Conservation (phyloP, 2,888 invertebrate species). For the Lysandra coridon region DNA sequence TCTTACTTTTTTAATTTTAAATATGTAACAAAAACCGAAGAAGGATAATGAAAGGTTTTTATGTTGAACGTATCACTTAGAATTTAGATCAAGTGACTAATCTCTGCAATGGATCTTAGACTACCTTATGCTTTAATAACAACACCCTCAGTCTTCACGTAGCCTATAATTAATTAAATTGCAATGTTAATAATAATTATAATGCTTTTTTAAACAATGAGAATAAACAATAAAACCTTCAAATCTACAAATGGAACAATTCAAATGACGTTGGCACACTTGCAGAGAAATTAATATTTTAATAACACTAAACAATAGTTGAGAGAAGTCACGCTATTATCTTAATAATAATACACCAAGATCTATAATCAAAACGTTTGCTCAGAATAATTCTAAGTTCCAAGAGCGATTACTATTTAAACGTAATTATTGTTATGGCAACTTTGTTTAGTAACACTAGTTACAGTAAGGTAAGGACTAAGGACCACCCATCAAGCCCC, state of each 20-base stretch:
- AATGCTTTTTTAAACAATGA: neutral
- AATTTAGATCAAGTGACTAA: too few species aligned
- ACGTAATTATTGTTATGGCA: neutral
- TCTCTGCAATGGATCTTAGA: neutral
- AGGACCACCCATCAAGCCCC: too few species aligned
- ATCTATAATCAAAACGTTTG: constrained; percentile 37
- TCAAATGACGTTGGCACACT: constrained; percentile 27
- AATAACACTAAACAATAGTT: constrained; percentile 44
- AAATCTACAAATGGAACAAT: constrained; percentile 1
- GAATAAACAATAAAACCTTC: neutral
- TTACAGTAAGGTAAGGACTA: neutral
- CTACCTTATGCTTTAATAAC: neutral
- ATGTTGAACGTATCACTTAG: too few species aligned
- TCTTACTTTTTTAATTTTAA: too few species aligned
- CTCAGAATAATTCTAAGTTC: constrained; percentile 4
- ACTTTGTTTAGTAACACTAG: neutral
- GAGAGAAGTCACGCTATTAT: constrained; percentile 45
- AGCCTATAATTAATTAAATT: neutral
- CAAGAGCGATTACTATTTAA: constrained; percentile 16
- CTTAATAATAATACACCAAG: constrained; percentile 38
- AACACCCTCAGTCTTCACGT: neutral
- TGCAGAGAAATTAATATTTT: constrained; percentile 33
- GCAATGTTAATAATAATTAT: neutral
- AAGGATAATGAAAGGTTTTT: neutral
- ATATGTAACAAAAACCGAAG: too few species aligned